These are phyloP conservation scores for Epinephelus fuscoguttatus DNA, from an alignment of 2,113 vertebrate genomes.

Conservation along the genomic window DNA sequence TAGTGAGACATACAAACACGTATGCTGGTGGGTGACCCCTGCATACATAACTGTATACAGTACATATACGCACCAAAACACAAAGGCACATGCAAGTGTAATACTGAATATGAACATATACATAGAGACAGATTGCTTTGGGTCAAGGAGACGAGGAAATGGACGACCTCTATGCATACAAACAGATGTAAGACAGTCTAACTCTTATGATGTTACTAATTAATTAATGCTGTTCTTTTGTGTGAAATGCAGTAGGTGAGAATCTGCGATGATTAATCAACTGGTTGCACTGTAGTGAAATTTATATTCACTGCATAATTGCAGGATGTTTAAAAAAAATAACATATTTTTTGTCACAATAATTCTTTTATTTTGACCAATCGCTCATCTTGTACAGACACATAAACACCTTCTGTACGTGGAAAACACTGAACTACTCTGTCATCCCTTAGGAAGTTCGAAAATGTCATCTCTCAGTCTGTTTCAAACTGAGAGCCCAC, in stretches of 20 bases:
- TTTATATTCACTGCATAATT: neutral
- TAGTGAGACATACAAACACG: constrained; percentile 59
- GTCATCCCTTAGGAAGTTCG: constrained; percentile 75
- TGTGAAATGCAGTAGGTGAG: constrained; percentile 33
- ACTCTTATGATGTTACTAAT: constrained; percentile 68
- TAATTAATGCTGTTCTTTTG: constrained; percentile 57
- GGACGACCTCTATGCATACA: constrained; percentile 54
- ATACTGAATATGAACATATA: constrained; percentile 17
- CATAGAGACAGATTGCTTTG: constrained; percentile 73
- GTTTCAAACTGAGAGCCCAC: constrained; percentile 80
- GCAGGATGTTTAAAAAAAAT: constrained; percentile 5
- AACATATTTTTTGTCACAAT: constrained; percentile 19
- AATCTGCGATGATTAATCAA: constrained; percentile 35
- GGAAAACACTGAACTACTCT: constrained; percentile 65
- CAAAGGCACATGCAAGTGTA: constrained; percentile 13
- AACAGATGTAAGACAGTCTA: constrained; percentile 69
- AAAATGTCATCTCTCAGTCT: constrained; percentile 84
- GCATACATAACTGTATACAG: constrained; percentile 53
- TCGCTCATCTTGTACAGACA: constrained; percentile 11
- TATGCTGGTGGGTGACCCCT: constrained; percentile 41
- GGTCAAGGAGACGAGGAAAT: constrained; percentile 49
- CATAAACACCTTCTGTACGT: constrained; percentile 61
- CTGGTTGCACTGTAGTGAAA: neutral
- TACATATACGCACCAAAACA: constrained; percentile 39
- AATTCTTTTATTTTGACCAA: constrained; percentile 5